phyloP scores from a whole-genome alignment of 2,797 vertebrate genomes.

The Melopsittacus undulatus region DNA sequence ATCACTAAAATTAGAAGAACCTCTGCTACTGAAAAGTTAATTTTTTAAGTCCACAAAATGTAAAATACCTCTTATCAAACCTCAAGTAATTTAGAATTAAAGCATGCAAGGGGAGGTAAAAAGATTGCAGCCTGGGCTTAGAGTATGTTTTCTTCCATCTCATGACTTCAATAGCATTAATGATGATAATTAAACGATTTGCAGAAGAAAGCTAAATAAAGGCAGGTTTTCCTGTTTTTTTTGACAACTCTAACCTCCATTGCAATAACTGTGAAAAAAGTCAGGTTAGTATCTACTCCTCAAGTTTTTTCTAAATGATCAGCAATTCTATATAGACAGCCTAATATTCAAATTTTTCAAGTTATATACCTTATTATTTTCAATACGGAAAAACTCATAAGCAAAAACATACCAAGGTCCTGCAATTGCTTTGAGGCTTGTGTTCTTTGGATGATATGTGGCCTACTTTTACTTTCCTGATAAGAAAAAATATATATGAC shows the following conservation, averaged over 20 bases:
- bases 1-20: neutral
- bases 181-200: neutral
- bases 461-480: conserved; percentile 88
- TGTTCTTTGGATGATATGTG: conserved; percentile 85
- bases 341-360: neutral
- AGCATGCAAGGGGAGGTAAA: neutral
- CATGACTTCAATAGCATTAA: neutral
- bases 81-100: neutral
- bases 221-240: neutral
- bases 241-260: neutral
- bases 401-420: conserved; percentile 75
- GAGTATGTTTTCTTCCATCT: neutral
- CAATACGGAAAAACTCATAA: neutral
- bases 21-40: neutral
- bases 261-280: neutral
- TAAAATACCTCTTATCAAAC: neutral
- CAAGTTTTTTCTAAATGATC: neutral
- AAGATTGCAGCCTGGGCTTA: neutral
- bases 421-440: conserved; percentile 66
- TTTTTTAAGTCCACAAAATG: neutral
- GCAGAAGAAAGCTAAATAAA: neutral
- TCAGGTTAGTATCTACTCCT: neutral
- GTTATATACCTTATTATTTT: neutral
- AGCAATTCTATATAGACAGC: neutral
- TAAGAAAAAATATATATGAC: conserved; percentile 20